Percentiles rank a stretch among this genome's conserved stretches.
These are phyloP conservation scores for Apoderus coryli DNA, from an alignment of 2,888 invertebrate genomes.

Conservation along the genomic window DNA sequence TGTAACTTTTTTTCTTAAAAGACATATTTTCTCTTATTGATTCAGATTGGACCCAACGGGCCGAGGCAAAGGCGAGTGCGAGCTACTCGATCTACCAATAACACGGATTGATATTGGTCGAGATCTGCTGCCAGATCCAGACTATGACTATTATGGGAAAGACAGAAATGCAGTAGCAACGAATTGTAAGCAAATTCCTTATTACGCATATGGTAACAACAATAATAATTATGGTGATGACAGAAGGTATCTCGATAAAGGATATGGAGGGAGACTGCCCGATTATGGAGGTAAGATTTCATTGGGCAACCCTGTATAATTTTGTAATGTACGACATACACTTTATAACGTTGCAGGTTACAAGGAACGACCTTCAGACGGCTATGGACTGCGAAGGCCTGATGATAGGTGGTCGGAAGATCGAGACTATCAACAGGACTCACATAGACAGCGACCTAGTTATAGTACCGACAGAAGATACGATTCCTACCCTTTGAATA, in stretches of 20 bases:
- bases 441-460: neutral
- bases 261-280: slow-evolving; percentile 8
- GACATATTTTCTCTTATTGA: neutral
- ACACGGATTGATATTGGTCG: slow-evolving; percentile 48
- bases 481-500: slow-evolving; percentile 14
- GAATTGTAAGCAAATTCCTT: slow-evolving; percentile 19
- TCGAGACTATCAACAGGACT: slow-evolving; percentile 11
- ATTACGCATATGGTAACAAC: slow-evolving; percentile 6
- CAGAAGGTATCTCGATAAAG: slow-evolving; percentile 2
- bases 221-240: slow-evolving; percentile 11
- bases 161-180: slow-evolving; percentile 50
- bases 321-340: too few species aligned
- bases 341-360: too few species aligned
- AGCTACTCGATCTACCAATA: slow-evolving; percentile 57
- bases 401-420: slow-evolving; percentile 18
- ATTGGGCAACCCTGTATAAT: too few species aligned
- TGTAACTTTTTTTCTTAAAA: neutral
- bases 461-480: slow-evolving; percentile 11
- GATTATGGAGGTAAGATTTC: slow-evolving; percentile 12
- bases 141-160: slow-evolving; percentile 67
- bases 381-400: slow-evolving; percentile 14
- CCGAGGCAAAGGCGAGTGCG: slow-evolving; percentile 61
- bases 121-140: slow-evolving; percentile 50
- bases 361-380: too few species aligned
- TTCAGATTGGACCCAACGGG: slow-evolving; percentile 50